These are phyloP conservation scores for Apaloderma vittatum DNA, from an alignment of 2,113 vertebrate species.

Conservation along the genomic window DNA sequence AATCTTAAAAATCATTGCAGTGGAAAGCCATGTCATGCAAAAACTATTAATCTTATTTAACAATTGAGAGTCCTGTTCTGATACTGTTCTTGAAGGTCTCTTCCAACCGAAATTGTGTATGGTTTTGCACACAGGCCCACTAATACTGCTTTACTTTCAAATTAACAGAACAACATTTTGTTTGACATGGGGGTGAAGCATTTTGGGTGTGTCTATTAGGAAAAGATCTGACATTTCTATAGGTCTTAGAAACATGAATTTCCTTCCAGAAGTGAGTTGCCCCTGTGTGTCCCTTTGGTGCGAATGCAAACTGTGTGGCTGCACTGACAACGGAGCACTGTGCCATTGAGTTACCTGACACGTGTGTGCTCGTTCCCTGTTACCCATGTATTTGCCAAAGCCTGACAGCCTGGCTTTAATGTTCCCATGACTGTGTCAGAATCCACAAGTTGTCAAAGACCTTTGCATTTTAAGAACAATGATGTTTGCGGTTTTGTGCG, in stretches of 20 bases:
- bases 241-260: background rate
- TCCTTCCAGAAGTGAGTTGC: background rate
- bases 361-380: background rate
- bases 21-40: background rate
- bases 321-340: background rate
- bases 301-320: rapidly evolving
- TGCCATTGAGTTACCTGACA: background rate
- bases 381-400: background rate
- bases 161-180: background rate
- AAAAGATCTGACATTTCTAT: background rate
- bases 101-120: too few species aligned
- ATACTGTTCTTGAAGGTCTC: background rate
- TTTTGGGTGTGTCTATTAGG: background rate
- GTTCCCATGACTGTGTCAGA: background rate
- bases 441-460: background rate
- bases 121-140: background rate
- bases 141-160: background rate
- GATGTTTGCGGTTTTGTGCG: background rate
- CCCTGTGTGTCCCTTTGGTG: background rate
- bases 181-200: background rate
- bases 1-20: background rate
- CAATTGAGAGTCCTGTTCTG: background rate
- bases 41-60: background rate
- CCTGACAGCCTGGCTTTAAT: background rate
- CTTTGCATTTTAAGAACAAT: background rate